A percentile compares a stretch with the other conserved stretches of the same genome.
Conservation (phyloP, 2,113 vertebrate genomes). For the Anoura caudifer region DNA sequence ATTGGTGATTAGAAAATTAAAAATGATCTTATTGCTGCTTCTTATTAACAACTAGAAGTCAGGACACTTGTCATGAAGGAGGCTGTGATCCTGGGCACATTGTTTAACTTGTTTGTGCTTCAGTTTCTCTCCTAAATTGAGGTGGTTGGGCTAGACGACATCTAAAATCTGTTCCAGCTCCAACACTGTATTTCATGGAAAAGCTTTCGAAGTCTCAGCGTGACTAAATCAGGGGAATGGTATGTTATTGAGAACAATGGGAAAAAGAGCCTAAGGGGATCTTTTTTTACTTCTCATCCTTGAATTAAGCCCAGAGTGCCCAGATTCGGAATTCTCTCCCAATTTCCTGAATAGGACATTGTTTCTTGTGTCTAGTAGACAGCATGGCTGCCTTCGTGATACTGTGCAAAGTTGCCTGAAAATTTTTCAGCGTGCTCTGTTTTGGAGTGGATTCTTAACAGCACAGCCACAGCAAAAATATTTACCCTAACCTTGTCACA, state of each 20-base stretch:
- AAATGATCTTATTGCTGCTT: background rate
- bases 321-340: background rate
- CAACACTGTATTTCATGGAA: background rate
- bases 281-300: background rate
- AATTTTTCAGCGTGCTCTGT: background rate
- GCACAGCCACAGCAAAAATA: background rate
- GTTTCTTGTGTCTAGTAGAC: background rate
- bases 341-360: background rate
- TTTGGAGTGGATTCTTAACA: background rate
- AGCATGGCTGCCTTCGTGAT: background rate
- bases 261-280: background rate
- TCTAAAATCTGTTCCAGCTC: background rate
- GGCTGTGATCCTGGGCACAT: background rate
- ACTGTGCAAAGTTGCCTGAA: background rate
- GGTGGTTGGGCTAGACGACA: background rate
- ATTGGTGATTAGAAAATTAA: background rate
- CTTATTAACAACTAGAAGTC: background rate
- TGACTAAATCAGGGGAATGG: background rate
- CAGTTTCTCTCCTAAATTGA: background rate
- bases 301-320: background rate
- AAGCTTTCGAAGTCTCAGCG: background rate
- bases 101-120: background rate
- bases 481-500: background rate
- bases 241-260: background rate
- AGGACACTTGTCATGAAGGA: background rate